phyloP scores from a whole-genome alignment of 2,888 invertebrate genomes.

The Ctenicera cuprea region DNA sequence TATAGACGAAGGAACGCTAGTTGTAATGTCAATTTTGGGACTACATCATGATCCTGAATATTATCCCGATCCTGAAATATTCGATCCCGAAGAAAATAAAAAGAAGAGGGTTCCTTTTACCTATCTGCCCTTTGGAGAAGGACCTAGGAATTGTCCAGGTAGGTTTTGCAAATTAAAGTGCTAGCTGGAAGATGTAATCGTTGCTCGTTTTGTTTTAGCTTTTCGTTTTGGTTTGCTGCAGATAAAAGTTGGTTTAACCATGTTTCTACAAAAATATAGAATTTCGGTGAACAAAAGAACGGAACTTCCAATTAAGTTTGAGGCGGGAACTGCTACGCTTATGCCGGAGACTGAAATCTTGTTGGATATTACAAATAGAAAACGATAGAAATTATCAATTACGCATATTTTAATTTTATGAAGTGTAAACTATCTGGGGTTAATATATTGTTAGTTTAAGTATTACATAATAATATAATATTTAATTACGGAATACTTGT shows the following conservation, averaged over 20 bases:
- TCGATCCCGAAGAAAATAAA: neutral
- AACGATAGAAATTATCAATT: no score
- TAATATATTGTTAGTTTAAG: no score
- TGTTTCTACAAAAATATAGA: neutral
- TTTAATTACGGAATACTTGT: no score
- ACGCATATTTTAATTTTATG: no score
- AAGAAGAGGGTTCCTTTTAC: neutral
- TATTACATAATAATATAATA: no score
- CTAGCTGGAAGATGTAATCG: no score
- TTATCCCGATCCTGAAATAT: neutral
- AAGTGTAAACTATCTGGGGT: no score
- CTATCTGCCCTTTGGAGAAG: neutral
- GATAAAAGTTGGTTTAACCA: neutral
- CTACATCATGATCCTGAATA: neutral
- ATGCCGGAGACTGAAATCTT: no score
- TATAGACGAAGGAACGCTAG: neutral
- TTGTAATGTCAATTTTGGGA: neutral
- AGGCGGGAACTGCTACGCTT: no score
- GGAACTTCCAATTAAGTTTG: neutral
- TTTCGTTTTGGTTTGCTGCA: neutral
- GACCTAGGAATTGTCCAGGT: neutral
- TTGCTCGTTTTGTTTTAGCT: neutral
- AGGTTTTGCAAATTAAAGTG: neutral
- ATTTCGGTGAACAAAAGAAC: neutral
- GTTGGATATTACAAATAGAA: no score